Evolutionary conservation across 1,140 invertebrate species (phyloP).

Genomic region (Caerostris darwini): DNA sequence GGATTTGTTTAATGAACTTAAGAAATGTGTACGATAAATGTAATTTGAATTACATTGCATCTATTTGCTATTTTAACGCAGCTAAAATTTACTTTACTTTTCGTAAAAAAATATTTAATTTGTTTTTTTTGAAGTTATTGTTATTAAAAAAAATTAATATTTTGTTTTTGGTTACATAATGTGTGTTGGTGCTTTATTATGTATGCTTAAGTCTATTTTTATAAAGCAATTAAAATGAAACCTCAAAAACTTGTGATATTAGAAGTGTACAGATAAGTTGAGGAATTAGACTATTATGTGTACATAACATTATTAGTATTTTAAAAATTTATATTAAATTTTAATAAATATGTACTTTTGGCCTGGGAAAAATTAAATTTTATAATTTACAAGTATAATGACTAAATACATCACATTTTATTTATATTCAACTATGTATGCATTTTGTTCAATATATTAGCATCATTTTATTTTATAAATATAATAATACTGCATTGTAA

Average conservation of each 20-base stretch:
- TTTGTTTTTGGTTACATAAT: neutral
- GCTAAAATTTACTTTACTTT: neutral
- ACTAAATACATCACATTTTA: neutral
- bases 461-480: neutral
- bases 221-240: neutral
- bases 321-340: neutral
- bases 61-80: neutral
- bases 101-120: too few species aligned
- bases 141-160: neutral
- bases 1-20: too few species aligned
- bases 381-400: neutral
- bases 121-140: neutral
- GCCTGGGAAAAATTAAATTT: neutral
- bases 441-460: neutral
- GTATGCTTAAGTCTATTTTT: conserved; percentile 14
- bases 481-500: neutral
- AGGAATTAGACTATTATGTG: conserved; percentile 10
- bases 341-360: neutral
- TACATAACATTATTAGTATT: conserved; percentile 8
- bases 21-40: neutral
- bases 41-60: neutral
- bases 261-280: conserved; percentile 1
- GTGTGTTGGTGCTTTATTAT: conserved; percentile 30
- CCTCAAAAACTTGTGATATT: conserved; percentile 19
- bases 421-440: too few species aligned